Evolutionary conservation across 1,140 invertebrate species (phyloP).

Genomic region (Schlechtendalia chinensis): DNA sequence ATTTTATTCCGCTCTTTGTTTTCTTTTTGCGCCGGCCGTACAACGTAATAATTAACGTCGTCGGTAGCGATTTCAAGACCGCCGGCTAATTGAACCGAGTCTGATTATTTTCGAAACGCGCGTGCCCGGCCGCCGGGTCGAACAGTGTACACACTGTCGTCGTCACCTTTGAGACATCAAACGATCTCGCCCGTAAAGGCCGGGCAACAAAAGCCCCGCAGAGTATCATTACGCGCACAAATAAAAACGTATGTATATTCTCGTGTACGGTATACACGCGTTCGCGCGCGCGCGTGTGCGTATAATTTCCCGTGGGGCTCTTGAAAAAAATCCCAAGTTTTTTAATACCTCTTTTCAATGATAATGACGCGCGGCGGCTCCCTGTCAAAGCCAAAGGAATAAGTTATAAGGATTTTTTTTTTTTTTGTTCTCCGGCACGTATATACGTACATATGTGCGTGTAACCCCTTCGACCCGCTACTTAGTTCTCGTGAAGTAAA

Average conservation of each 20-base stretch:
- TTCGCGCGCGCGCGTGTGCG: neutral
- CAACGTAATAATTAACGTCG: constrained; percentile 33
- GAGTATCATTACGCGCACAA: constrained; percentile 27
- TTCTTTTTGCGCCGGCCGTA: neutral
- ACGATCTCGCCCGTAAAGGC: constrained; percentile 11
- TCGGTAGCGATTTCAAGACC: constrained; percentile 42
- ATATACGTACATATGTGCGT: neutral
- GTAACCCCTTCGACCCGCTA: constrained; percentile 34
- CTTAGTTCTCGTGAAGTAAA: constrained; percentile 10
- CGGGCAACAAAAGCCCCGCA: constrained; percentile 23
- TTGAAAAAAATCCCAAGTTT: constrained; percentile 47
- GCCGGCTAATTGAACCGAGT: constrained; percentile 42
- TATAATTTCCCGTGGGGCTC: constrained; percentile 4
- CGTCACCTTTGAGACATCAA: constrained; percentile 47
- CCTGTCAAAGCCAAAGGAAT: constrained; percentile 46
- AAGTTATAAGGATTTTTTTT: constrained; percentile 48
- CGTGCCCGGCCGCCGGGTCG: neutral
- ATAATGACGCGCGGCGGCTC: constrained; percentile 35
- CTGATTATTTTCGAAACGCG: constrained; percentile 47
- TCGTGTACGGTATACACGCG: too few relatives aligned
- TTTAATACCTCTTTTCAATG: constrained; percentile 47
- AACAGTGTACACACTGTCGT: constrained; percentile 31
- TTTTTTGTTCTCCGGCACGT: constrained; percentile 23
- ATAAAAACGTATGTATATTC: too few relatives aligned
- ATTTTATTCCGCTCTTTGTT: neutral